These are phyloP conservation scores for Phoenicopterus ruber DNA, from an alignment of 2,113 vertebrate genomes.

Conservation along the genomic window DNA sequence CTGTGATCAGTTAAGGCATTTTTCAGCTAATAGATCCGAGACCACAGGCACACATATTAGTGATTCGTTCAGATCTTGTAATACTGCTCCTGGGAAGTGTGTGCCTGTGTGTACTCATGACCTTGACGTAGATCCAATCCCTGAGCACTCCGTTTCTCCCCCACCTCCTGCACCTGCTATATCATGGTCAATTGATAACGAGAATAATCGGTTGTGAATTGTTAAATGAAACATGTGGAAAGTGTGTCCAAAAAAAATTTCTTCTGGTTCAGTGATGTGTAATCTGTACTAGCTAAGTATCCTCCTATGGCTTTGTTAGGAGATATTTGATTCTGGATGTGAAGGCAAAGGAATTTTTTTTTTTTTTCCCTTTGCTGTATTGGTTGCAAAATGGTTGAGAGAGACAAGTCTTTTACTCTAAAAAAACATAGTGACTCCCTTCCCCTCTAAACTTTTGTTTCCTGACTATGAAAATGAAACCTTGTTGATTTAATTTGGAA, in stretches of 20 bases:
- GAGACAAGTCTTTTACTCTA: background rate
- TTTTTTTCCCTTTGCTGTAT: background rate
- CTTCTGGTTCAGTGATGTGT: background rate
- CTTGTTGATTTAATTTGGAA: background rate
- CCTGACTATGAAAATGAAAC: background rate
- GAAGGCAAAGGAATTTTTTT: background rate
- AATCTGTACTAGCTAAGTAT: background rate
- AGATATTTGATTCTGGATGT: background rate
- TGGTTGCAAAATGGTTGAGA: background rate
- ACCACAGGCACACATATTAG: background rate
- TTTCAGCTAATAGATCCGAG: background rate
- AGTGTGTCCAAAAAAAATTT: background rate
- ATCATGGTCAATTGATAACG: background rate
- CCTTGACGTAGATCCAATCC: background rate
- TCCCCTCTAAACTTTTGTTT: background rate
- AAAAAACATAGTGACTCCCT: background rate
- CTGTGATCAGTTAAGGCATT: background rate
- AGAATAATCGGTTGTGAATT: background rate
- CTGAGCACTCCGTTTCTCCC: background rate
- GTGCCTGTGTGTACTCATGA: background rate
- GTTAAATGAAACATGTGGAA: background rate
- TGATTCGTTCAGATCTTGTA: background rate
- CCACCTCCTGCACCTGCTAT: conserved; percentile 6
- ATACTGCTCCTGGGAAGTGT: background rate
- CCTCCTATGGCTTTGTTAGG: background rate